phyloP scores from a whole-genome alignment of 2,113 vertebrate genomes.

The Mesitornis unicolor region DNA sequence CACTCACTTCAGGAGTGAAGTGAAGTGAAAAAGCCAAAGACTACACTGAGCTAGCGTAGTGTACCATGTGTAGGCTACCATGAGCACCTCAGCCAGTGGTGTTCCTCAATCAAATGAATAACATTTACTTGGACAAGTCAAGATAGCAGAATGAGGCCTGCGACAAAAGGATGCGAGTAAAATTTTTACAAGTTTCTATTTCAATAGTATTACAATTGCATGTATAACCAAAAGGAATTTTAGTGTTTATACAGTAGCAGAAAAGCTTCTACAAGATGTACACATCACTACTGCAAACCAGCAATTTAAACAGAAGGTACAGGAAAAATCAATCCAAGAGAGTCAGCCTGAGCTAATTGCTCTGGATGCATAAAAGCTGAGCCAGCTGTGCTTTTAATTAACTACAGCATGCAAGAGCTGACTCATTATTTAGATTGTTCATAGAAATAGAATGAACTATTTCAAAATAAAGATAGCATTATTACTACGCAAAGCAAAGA shows the following conservation, averaged over 20 bases:
- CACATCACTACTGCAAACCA: background rate
- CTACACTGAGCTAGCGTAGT: too few species aligned
- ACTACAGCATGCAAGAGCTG: background rate
- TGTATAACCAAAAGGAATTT: background rate
- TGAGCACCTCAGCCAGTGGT: background rate
- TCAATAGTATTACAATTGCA: background rate
- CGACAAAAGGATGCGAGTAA: background rate
- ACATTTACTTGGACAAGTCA: background rate
- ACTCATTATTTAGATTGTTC: slow-evolving; percentile 27
- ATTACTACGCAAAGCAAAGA: background rate
- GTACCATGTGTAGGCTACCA: background rate
- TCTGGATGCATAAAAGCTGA: background rate
- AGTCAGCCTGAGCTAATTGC: background rate
- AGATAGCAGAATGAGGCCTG: background rate
- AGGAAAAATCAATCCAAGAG: background rate
- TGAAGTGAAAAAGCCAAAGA: background rate
- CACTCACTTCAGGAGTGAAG: background rate
- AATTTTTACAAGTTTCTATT: background rate
- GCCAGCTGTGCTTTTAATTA: slow-evolving; percentile 25
- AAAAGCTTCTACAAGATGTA: background rate
- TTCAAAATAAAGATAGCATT: background rate
- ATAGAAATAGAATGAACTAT: background rate
- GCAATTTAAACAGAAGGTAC: background rate
- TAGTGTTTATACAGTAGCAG: background rate
- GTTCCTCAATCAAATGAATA: background rate